phyloP scores from a whole-genome alignment of 1,140 invertebrate species.

The Sycobia sp. region DNA sequence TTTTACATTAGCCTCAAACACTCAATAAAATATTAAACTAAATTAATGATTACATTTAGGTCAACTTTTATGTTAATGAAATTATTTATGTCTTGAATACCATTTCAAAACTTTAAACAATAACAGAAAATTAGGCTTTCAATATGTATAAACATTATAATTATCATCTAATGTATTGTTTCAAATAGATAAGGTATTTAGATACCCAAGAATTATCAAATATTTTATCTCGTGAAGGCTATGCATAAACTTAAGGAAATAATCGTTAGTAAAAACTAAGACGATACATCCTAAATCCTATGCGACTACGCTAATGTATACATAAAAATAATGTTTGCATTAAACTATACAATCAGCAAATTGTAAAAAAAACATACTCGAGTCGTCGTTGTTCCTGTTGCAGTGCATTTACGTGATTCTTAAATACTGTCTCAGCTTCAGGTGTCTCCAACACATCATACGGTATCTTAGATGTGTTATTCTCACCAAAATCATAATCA shows the following conservation, averaged over 20 bases:
- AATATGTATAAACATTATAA: no score
- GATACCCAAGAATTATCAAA: neutral
- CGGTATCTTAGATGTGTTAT: conserved; percentile 78
- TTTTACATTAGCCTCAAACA: conserved; percentile 30
- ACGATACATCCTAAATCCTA: conserved; percentile 25
- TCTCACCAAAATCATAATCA: conserved; percentile 73
- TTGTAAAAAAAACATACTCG: conserved; percentile 67
- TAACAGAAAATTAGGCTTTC: no score
- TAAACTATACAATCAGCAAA: conserved; percentile 11
- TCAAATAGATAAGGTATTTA: neutral
- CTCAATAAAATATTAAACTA: conserved; percentile 15
- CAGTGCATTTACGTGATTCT: conserved; percentile 87
- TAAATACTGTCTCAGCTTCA: conserved; percentile 90
- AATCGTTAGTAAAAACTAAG: conserved; percentile 35
- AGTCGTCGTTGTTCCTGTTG: conserved; percentile 88
- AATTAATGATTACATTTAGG: no score
- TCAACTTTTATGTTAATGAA: no score
- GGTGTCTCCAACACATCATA: conserved; percentile 88
- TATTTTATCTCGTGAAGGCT: conserved; percentile 11
- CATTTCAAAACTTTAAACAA: neutral
- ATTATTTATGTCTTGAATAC: no score
- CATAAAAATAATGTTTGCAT: conserved; percentile 14
- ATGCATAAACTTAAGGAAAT: conserved; percentile 20
- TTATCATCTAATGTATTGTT: neutral
- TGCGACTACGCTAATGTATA: neutral